Conservation (phyloP, 2,113 vertebrate species). For the Saccopteryx bilineata region DNA sequence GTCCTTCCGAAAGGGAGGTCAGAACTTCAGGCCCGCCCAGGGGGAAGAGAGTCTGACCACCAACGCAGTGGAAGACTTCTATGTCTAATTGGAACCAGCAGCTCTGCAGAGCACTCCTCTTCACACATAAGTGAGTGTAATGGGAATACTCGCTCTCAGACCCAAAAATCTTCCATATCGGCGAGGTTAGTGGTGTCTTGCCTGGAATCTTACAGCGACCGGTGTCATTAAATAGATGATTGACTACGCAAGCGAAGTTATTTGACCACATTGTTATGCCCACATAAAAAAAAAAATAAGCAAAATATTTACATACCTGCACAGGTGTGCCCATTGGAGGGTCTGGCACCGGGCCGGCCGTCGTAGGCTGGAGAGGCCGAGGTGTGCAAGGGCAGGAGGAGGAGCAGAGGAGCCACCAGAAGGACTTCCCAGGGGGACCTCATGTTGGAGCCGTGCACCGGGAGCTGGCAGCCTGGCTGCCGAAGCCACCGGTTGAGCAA, state of each 20-base stretch:
- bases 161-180: not conserved
- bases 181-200: not conserved
- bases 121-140: fast-evolving
- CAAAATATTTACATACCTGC: slow-evolving; percentile 84
- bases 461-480: not conserved
- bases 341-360: not conserved
- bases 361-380: not conserved
- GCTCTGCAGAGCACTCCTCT: too few species aligned
- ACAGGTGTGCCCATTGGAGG: slow-evolving; percentile 73
- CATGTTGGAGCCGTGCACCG: not conserved
- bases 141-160: not conserved
- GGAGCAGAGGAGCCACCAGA: not conserved
- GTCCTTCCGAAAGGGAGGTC: not conserved
- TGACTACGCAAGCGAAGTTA: not conserved
- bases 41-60: not conserved
- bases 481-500: not conserved
- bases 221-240: not conserved
- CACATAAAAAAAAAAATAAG: slow-evolving; percentile 53
- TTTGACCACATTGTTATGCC: not conserved
- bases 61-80: not conserved
- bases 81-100: not conserved
- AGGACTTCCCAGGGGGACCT: not conserved
- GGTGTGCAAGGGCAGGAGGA: slow-evolving; percentile 32
- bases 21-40: not conserved
- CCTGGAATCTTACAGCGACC: not conserved